Evolutionary conservation across 2,797 vertebrate genomes (phyloP).

Genomic region (Enteromius radiatus): DNA sequence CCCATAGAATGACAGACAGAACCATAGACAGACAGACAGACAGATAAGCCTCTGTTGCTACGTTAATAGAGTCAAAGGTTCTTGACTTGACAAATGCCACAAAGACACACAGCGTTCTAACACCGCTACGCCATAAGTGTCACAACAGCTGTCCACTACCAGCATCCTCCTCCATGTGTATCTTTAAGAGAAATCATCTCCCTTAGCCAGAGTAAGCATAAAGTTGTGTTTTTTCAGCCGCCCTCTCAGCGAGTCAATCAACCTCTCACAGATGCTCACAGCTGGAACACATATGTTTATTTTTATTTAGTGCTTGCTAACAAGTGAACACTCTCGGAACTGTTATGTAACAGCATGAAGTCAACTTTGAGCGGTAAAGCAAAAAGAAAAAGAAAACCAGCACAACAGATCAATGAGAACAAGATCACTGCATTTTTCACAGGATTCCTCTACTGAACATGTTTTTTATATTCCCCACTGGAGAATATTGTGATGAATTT

Average conservation of each 20-base stretch:
- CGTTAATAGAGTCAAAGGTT: neutral
- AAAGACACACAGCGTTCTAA: neutral
- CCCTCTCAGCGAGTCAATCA: neutral
- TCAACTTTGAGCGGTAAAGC: constrained; percentile 4
- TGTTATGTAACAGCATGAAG: constrained; percentile 22
- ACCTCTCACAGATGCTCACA: constrained; percentile 8
- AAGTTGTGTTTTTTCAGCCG: neutral
- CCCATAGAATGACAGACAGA: neutral
- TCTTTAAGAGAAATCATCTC: neutral
- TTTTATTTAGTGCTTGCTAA: constrained; percentile 17
- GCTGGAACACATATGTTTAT: constrained; percentile 28
- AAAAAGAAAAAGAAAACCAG: constrained; percentile 23
- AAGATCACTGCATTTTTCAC: neutral
- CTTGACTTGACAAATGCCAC: constrained; percentile 22
- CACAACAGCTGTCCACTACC: neutral
- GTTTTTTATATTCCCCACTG: neutral
- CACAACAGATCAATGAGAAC: neutral
- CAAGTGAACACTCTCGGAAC: neutral
- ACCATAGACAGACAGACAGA: neutral
- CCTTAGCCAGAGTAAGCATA: neutral
- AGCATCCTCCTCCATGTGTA: neutral
- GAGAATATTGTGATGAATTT: neutral
- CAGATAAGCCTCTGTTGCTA: no score
- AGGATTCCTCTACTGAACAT: constrained; percentile 3
- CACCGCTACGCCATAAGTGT: neutral